A percentile compares a stretch with the other conserved stretches of the same genome.
Evolutionary conservation across 2,113 vertebrate genomes (phyloP).

Genomic region (Chamaetylas fuelleborni): DNA sequence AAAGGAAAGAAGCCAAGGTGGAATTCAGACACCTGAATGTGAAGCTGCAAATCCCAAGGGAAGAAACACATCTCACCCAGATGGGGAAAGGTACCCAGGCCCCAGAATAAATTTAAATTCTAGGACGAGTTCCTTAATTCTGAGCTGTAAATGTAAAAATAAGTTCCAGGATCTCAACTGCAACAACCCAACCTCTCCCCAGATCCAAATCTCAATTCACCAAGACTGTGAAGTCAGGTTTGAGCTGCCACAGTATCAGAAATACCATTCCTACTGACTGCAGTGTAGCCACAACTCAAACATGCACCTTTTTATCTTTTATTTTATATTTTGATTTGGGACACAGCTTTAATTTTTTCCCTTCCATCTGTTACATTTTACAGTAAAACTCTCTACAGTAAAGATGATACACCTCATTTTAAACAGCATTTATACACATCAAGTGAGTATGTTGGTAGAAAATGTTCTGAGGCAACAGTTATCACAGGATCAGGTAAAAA

Average conservation of each 20-base stretch:
- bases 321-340: not conserved
- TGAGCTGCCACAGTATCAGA: not conserved
- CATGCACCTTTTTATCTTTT: not conserved
- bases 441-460: not conserved
- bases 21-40: not conserved
- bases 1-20: not conserved
- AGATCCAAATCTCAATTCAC: not conserved
- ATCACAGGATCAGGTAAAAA: not conserved
- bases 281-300: not conserved
- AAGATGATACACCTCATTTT: not conserved
- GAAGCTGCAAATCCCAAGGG: not conserved
- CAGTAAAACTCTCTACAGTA: not conserved
- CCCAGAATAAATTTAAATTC: not conserved
- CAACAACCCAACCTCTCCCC: not conserved
- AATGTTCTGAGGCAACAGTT: not conserved
- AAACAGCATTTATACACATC: not conserved
- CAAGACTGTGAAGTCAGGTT: not conserved
- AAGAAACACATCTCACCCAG: not conserved
- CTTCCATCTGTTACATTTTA: not conserved
- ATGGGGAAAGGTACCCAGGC: not conserved
- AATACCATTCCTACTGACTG: not conserved
- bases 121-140: not conserved
- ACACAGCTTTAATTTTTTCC: not conserved
- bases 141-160: not conserved
- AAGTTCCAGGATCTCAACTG: not conserved